Percentiles rank a stretch among this genome's conserved stretches.
Conservation (phyloP, 37 sponge, comb jelly and placozoan genomes). For the Halisarca cf. caerulea region DNA sequence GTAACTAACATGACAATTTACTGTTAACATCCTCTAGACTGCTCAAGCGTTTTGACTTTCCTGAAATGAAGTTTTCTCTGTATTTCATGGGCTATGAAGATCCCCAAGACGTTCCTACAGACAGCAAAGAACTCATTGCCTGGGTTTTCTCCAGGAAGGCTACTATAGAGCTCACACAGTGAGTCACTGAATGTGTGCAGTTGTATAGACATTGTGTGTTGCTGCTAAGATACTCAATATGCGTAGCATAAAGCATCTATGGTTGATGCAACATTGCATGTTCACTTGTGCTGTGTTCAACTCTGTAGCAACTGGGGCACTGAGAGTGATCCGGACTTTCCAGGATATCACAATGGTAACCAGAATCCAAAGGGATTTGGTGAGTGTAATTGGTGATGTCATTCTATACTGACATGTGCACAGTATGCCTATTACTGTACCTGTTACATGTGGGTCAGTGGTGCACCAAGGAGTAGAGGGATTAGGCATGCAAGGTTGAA, state of each 20-base stretch:
- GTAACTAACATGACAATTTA: too few relatives aligned
- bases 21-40: slow-evolving; percentile 47
- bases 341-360: slow-evolving; percentile 83
- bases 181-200: slow-evolving; percentile 9
- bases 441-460: too few relatives aligned
- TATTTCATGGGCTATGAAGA: slow-evolving; percentile 86
- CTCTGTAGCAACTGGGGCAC: slow-evolving; percentile 73
- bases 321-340: slow-evolving; percentile 64
- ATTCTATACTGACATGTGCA: too few relatives aligned
- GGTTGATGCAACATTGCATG: neutral
- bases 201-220: too few relatives aligned
- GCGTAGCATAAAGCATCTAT: too few relatives aligned
- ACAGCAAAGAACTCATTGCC: slow-evolving; percentile 44
- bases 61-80: slow-evolving; percentile 76
- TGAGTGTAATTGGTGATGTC: slow-evolving; percentile 5
- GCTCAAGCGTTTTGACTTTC: slow-evolving; percentile 70
- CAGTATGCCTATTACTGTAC: too few relatives aligned
- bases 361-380: slow-evolving; percentile 79
- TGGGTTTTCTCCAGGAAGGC: slow-evolving; percentile 70
- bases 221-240: too few relatives aligned
- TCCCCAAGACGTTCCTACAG: slow-evolving; percentile 71
- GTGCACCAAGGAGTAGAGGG: too few relatives aligned
- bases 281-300: too few relatives aligned
- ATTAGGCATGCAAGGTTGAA: too few relatives aligned
- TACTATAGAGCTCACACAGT: slow-evolving; percentile 83